Percentiles rank a stretch among this genome's conserved stretches.
Conservation (phyloP, 2,113 vertebrate genomes). For the Carassius auratus region DNA sequence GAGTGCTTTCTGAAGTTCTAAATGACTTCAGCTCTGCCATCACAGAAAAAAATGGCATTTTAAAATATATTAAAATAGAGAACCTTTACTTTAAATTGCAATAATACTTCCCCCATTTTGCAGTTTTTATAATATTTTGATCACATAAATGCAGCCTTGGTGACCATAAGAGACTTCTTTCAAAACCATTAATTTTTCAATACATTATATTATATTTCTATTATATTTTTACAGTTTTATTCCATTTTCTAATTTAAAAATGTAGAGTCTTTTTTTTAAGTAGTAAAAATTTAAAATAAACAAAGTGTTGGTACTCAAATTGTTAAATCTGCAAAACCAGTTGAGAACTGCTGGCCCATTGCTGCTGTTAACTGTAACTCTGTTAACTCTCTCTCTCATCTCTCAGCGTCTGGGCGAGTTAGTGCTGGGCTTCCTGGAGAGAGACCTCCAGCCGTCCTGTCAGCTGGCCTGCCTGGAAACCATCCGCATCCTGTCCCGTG, state of each 20-base stretch:
- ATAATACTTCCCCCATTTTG: neutral
- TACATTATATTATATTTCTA: neutral
- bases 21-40: neutral
- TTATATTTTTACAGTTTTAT: neutral
- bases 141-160: neutral
- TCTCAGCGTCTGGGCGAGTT: conserved; percentile 83
- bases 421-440: conserved; percentile 80
- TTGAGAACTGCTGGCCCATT: neutral
- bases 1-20: neutral
- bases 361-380: neutral
- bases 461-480: conserved; percentile 87
- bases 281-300: neutral
- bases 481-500: conserved; percentile 88
- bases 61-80: neutral
- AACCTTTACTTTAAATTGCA: neutral
- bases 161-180: neutral
- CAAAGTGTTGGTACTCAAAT: too few species aligned
- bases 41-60: neutral
- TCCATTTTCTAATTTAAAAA: neutral
- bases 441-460: conserved; percentile 83
- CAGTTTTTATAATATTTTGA: neutral
- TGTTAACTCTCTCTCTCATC: conserved; percentile 2
- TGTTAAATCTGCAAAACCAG: neutral
- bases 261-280: neutral
- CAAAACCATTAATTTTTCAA: neutral